These are phyloP conservation scores for Thamnophis sirtalis DNA, from an alignment of 2,113 vertebrate species.

Conservation along the genomic window DNA sequence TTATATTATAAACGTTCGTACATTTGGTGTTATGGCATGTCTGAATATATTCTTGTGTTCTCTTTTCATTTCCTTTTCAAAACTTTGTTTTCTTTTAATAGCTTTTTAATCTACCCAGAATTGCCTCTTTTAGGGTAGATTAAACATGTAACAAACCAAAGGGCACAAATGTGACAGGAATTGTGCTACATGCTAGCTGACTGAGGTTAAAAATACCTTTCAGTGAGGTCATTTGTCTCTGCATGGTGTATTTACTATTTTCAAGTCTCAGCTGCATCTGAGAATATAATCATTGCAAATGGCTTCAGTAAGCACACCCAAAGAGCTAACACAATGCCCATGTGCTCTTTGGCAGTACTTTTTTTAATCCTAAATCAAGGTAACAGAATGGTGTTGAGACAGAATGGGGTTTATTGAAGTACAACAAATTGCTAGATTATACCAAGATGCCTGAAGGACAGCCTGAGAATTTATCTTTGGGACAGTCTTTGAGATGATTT, in stretches of 20 bases:
- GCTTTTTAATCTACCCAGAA: background rate
- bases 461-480: background rate
- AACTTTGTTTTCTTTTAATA: background rate
- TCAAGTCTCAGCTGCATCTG: background rate
- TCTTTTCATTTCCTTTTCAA: background rate
- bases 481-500: background rate
- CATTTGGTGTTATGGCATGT: background rate
- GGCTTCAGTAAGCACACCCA: background rate
- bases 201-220: background rate
- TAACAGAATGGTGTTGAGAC: background rate
- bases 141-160: background rate
- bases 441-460: background rate
- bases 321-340: background rate
- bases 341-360: background rate
- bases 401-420: background rate
- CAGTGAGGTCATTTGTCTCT: background rate
- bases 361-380: background rate
- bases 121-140: background rate
- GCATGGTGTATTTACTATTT: background rate
- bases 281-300: background rate
- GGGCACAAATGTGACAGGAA: background rate
- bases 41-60: background rate
- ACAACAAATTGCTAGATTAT: background rate
- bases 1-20: background rate
- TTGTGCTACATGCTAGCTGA: background rate